A percentile compares a stretch with the other conserved stretches of the same genome.
Evolutionary conservation across 2,888 invertebrate genomes (phyloP).

Genomic region (Penaeus monodon): DNA sequence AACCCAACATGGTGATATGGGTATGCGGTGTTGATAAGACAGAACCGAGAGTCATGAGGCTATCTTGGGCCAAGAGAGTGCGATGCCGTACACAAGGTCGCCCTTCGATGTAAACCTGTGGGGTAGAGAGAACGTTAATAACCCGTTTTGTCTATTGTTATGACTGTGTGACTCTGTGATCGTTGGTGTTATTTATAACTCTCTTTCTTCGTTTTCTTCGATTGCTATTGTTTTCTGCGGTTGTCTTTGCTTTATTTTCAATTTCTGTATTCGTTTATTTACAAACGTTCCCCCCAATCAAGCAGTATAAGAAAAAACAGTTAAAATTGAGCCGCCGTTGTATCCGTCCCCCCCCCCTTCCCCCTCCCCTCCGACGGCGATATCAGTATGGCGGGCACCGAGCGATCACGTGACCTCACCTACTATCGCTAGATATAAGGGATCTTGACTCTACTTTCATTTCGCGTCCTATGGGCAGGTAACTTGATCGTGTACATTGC

Average conservation of each 20-base stretch:
- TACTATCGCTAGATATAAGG: not conserved
- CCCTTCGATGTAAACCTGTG: constrained; percentile 53
- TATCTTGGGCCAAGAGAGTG: constrained; percentile 62
- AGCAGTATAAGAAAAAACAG: too few species aligned
- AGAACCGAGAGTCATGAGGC: constrained; percentile 41
- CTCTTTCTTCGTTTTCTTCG: too few species aligned
- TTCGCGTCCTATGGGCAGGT: not conserved
- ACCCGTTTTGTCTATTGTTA: not conserved
- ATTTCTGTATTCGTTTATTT: too few species aligned
- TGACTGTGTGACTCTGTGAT: not conserved
- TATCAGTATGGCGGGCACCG: too few species aligned
- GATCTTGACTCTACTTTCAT: not conserved
- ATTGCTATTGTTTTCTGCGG: too few species aligned
- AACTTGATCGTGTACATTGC: too few species aligned
- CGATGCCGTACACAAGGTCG: constrained; percentile 61
- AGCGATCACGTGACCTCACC: not conserved
- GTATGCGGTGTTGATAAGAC: constrained; percentile 37
- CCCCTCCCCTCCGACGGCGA: too few species aligned
- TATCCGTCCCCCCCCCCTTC: too few species aligned
- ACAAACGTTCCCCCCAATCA: too few species aligned
- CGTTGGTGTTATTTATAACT: too few species aligned
- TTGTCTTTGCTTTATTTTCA: too few species aligned
- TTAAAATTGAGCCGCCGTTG: too few species aligned
- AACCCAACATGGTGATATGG: constrained; percentile 51
- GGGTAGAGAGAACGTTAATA: not conserved